Conservation (phyloP, 2,113 vertebrate genomes). For the Archocentrus centrarchus region DNA sequence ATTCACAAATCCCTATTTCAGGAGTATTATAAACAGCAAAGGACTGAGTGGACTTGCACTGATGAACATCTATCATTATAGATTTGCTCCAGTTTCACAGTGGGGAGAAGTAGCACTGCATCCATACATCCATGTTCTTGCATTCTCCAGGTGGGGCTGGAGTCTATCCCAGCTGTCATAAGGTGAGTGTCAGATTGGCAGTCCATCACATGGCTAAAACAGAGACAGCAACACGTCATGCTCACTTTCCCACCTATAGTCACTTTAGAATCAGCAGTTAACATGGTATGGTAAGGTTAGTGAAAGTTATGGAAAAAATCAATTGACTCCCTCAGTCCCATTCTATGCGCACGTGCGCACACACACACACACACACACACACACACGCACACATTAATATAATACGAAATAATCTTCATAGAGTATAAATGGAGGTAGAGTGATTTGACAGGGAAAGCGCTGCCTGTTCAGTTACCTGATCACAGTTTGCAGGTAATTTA, state of each 20-base stretch:
- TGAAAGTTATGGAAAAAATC: not conserved
- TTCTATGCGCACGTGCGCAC: not conserved
- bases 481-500: not conserved
- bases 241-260: not conserved
- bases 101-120: not conserved
- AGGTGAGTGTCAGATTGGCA: not conserved
- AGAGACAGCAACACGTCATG: not conserved
- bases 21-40: not conserved
- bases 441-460: not conserved
- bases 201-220: not conserved
- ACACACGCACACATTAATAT: no score
- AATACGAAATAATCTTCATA: no score
- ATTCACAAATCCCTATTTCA: not conserved
- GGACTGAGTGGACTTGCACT: not conserved
- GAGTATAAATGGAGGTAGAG: no score
- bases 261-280: not conserved
- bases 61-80: not conserved
- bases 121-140: not conserved
- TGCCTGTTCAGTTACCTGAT: not conserved
- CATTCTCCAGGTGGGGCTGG: not conserved
- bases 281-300: not conserved
- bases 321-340: no score
- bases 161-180: not conserved
- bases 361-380: not conserved
- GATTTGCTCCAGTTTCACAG: not conserved